Conservation (phyloP, 2,888 invertebrate species). For the Ectemnius continuus region DNA sequence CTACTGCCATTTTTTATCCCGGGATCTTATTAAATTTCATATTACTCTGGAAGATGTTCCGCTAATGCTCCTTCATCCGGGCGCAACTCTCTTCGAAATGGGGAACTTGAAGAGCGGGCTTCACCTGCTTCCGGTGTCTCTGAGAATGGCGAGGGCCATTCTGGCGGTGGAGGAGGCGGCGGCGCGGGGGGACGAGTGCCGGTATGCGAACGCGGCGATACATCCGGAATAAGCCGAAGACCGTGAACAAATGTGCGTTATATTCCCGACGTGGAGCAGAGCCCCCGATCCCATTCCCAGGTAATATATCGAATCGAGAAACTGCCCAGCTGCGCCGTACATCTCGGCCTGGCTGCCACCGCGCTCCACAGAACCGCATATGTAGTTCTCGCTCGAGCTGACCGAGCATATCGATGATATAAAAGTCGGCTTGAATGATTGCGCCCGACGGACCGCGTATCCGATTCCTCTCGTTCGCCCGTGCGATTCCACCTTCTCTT, state of each 20-base stretch:
- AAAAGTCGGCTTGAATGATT: slow-evolving; percentile 52
- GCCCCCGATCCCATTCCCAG: slow-evolving; percentile 27
- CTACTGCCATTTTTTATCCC: too few relatives aligned
- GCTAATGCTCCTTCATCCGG: too few relatives aligned
- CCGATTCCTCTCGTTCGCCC: too few relatives aligned
- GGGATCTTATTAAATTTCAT: too few relatives aligned
- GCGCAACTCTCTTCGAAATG: too few relatives aligned
- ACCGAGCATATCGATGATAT: slow-evolving; percentile 56
- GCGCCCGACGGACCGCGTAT: slow-evolving; percentile 21
- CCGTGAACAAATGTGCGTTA: slow-evolving; percentile 41
- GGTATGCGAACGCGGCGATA: slow-evolving; percentile 22
- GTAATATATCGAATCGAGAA: slow-evolving; percentile 57
- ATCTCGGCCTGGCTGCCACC: slow-evolving; percentile 28
- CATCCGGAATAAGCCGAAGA: slow-evolving; percentile 21
- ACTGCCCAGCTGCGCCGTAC: slow-evolving; percentile 45
- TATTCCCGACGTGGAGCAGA: slow-evolving; percentile 23
- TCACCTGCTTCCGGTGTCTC: too few relatives aligned
- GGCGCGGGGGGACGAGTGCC: too few relatives aligned
- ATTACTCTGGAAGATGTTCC: too few relatives aligned
- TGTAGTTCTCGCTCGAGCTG: slow-evolving; percentile 50
- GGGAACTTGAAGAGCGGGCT: too few relatives aligned
- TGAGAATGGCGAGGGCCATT: too few relatives aligned
- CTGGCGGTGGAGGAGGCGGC: too few relatives aligned
- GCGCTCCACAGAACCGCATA: slow-evolving; percentile 20
- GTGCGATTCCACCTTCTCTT: too few relatives aligned